These are phyloP conservation scores for Mnemiopsis leidyi DNA, from an alignment of 37 sponge, comb jelly and placozoan genomes.

Conservation along the genomic window DNA sequence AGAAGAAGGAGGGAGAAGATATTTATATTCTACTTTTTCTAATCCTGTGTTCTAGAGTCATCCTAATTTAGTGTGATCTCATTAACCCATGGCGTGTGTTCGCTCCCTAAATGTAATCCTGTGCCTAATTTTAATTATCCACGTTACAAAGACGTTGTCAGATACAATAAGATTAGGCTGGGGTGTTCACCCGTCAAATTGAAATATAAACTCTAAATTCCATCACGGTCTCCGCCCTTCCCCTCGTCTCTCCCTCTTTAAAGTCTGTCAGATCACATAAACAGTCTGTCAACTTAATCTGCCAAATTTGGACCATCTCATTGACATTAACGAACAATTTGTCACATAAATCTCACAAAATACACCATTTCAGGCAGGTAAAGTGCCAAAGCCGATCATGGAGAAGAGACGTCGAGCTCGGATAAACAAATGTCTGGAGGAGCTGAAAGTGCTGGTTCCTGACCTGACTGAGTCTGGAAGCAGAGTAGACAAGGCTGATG, in stretches of 20 bases:
- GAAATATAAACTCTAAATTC: neutral
- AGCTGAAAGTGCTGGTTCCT: slow-evolving; percentile 45
- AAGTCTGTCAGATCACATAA: no score
- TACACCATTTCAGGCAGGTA: slow-evolving; percentile 28
- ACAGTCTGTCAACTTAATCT: neutral
- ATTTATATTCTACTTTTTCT: no score
- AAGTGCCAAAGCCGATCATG: slow-evolving; percentile 52
- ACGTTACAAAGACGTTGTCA: neutral
- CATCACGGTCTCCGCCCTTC: no score
- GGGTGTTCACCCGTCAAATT: neutral
- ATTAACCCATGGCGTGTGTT: neutral
- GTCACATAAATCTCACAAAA: neutral
- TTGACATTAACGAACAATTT: neutral
- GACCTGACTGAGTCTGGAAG: slow-evolving; percentile 40
- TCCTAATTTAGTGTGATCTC: neutral
- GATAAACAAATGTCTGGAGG: slow-evolving; percentile 58
- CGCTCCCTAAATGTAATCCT: neutral
- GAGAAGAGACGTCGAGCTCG: slow-evolving; percentile 52
- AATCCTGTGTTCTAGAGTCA: neutral
- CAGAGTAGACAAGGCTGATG: slow-evolving; percentile 60
- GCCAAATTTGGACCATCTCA: no score
- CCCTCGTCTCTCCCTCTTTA: no score
- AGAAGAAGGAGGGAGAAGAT: no score
- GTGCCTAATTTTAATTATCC: neutral
- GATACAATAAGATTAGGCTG: neutral